These are phyloP conservation scores for Orchesellides sinensis DNA, from an alignment of 2,888 invertebrate genomes.

Conservation along the genomic window DNA sequence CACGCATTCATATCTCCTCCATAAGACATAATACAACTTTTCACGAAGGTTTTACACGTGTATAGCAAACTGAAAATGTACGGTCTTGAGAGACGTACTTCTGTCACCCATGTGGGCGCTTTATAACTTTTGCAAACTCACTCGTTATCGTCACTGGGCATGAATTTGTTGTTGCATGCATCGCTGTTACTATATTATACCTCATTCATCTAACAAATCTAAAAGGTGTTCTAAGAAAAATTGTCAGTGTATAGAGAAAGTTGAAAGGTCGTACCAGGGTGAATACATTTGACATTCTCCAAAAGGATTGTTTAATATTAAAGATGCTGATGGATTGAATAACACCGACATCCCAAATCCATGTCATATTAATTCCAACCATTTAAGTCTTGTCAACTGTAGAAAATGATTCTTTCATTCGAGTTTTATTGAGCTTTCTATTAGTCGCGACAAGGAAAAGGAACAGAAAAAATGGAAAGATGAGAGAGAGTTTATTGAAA, in stretches of 20 bases:
- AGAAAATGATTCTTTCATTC: constrained; percentile 60
- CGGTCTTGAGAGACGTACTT: constrained; percentile 48
- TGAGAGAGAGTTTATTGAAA: constrained; percentile 47
- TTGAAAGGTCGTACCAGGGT: constrained; percentile 55
- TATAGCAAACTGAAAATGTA: constrained; percentile 45
- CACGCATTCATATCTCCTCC: constrained; percentile 16
- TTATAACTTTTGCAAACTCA: constrained; percentile 3
- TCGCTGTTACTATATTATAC: constrained; percentile 35
- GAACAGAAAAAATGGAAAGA: constrained; percentile 24
- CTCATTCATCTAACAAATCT: constrained; percentile 40
- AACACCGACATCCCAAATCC: constrained; percentile 55
- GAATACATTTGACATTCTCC: constrained; percentile 15
- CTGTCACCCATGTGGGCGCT: background rate
- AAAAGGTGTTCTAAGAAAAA: constrained; percentile 50
- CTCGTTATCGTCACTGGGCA: constrained; percentile 8
- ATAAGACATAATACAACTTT: background rate
- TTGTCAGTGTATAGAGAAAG: constrained; percentile 16
- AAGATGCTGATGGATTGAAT: constrained; percentile 43
- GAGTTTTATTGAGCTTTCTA: constrained; percentile 52
- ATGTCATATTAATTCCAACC: constrained; percentile 60
- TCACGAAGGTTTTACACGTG: background rate
- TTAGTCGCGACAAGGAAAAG: constrained; percentile 22
- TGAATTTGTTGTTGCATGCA: constrained; percentile 44
- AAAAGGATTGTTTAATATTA: constrained; percentile 51
- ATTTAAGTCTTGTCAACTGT: constrained; percentile 63